Percentiles rank a stretch among this genome's conserved stretches.
Conservation (phyloP, 2,797 vertebrate genomes). For the Chaenodraco wilsoni region DNA sequence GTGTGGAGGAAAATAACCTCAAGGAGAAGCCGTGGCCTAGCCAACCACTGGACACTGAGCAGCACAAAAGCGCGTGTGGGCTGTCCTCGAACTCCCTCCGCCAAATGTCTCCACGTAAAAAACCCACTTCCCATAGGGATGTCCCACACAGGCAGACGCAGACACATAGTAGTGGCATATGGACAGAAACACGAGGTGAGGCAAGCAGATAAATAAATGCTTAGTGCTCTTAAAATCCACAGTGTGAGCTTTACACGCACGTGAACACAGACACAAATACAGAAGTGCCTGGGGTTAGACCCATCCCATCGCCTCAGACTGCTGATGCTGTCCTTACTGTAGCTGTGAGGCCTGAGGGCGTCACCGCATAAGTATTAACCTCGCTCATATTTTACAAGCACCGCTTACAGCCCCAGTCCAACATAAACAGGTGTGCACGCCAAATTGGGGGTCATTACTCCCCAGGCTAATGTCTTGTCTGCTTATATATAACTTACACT, state of each 20-base stretch:
- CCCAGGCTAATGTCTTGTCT: conserved; percentile 75
- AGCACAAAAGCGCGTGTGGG: conserved; percentile 78
- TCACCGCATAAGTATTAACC: conserved; percentile 82
- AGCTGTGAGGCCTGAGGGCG: conserved; percentile 80
- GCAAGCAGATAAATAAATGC: conserved; percentile 42
- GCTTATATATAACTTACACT: conserved; percentile 60
- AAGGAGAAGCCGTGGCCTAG: conserved; percentile 79
- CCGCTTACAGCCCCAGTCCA: conserved; percentile 72
- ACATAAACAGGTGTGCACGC: conserved; percentile 82
- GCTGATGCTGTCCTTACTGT: conserved; percentile 77
- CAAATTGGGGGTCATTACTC: conserved; percentile 77
- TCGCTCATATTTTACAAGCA: conserved; percentile 81
- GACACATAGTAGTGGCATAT: background rate
- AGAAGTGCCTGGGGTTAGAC: conserved; percentile 61
- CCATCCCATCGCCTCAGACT: conserved; percentile 73
- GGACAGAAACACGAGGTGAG: conserved; percentile 30
- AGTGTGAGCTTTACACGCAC: conserved; percentile 34
- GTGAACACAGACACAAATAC: conserved; percentile 29
- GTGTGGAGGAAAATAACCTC: conserved; percentile 78
- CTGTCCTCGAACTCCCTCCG: conserved; percentile 73
- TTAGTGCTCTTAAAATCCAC: conserved; percentile 17
- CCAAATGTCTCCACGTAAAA: conserved; percentile 58
- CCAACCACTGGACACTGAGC: conserved; percentile 74
- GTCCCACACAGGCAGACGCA: conserved; percentile 30
- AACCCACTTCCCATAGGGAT: conserved; percentile 69